These are phyloP conservation scores for Lamprotornis superbus DNA, from an alignment of 2,113 vertebrate genomes.

Conservation along the genomic window DNA sequence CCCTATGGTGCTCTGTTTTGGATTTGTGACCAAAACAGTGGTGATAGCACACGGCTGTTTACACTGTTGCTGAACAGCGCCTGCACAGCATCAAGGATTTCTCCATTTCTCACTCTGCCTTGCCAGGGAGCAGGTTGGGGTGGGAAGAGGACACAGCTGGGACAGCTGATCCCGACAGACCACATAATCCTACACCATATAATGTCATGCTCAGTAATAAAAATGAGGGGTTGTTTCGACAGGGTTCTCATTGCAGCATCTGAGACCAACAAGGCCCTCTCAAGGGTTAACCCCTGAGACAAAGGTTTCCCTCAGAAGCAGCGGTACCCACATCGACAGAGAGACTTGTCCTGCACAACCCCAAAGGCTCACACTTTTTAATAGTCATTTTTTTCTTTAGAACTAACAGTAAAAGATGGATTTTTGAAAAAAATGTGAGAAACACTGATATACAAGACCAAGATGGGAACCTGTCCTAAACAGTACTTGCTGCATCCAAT, in stretches of 20 bases:
- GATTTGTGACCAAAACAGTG: neutral
- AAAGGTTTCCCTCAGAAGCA: neutral
- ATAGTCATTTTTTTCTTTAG: neutral
- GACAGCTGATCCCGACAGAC: neutral
- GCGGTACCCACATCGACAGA: accelerated
- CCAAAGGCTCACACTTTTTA: neutral
- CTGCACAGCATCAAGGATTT: neutral
- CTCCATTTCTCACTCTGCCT: neutral
- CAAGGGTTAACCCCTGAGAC: neutral
- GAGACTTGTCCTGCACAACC: neutral
- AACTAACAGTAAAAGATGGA: neutral
- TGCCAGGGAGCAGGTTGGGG: neutral
- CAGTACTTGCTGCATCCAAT: neutral
- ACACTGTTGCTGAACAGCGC: neutral
- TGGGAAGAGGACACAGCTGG: neutral
- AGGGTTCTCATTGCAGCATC: neutral
- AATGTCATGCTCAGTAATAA: neutral
- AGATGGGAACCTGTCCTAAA: neutral
- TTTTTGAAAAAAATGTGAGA: neutral
- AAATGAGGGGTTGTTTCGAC: neutral
- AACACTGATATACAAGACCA: neutral
- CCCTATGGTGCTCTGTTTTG: neutral
- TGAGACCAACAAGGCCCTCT: neutral
- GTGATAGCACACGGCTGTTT: neutral
- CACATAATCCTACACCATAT: neutral